Percentiles rank a stretch among this genome's conserved stretches.
phyloP scores from a whole-genome alignment of 2,888 invertebrate species.

The Ceriagrion tenellum region DNA sequence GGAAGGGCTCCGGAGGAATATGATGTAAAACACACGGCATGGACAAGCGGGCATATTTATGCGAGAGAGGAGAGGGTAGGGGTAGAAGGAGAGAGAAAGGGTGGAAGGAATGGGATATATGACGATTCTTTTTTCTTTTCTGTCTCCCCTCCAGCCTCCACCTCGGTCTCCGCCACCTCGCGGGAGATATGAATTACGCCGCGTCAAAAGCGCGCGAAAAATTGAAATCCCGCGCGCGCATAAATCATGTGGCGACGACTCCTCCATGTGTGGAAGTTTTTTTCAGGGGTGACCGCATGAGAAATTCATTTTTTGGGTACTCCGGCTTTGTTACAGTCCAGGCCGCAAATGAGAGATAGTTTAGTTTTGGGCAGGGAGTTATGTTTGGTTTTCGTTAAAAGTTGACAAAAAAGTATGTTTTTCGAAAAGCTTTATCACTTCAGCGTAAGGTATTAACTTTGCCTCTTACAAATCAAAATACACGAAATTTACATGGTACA shows the following conservation, averaged over 20 bases:
- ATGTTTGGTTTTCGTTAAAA: too few relatives aligned
- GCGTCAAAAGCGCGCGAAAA: slow-evolving; percentile 26
- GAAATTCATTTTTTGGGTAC: background rate
- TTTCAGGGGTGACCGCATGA: background rate
- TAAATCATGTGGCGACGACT: background rate
- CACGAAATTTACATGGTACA: too few relatives aligned
- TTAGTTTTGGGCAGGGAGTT: too few relatives aligned
- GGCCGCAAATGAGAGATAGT: too few relatives aligned
- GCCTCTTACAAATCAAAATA: too few relatives aligned
- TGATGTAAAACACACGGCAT: slow-evolving; percentile 22
- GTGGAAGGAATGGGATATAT: background rate
- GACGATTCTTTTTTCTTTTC: background rate
- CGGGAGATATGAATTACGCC: background rate
- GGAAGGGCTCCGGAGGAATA: background rate
- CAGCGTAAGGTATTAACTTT: too few relatives aligned
- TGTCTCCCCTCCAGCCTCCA: background rate
- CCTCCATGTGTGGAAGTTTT: background rate
- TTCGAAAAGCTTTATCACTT: too few relatives aligned
- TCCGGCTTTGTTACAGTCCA: too few relatives aligned
- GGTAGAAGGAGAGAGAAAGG: background rate
- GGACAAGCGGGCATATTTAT: background rate
- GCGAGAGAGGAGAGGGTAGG: background rate
- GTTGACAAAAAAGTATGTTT: too few relatives aligned
- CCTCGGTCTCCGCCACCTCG: background rate
- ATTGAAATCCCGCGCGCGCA: slow-evolving; percentile 24